Percentiles rank a stretch among this genome's conserved stretches.
phyloP scores from a whole-genome alignment of 1,140 invertebrate species.

The Neotoxoptera formosana region DNA sequence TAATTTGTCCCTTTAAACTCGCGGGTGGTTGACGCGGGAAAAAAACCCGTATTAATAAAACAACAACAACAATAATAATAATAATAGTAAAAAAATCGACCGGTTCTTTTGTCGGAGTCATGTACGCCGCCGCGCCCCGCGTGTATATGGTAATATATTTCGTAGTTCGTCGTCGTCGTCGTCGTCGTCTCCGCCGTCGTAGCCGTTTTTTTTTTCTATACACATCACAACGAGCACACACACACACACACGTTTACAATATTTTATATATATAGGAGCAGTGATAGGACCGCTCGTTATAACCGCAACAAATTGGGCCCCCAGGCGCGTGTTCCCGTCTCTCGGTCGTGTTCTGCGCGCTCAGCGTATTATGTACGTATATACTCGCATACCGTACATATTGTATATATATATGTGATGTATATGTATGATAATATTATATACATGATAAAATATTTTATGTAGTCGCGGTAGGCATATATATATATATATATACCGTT shows the following conservation, averaged over 20 bases:
- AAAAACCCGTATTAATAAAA: constrained; percentile 7
- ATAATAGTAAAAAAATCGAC: constrained; percentile 43
- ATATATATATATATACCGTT: too few relatives aligned
- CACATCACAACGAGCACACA: neutral
- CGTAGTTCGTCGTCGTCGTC: too few relatives aligned
- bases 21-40: neutral
- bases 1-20: constrained; percentile 57
- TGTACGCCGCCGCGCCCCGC: constrained; percentile 35
- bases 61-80: neutral
- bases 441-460: neutral
- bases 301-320: constrained; percentile 56
- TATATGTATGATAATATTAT: neutral
- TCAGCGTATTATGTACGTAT: too few relatives aligned
- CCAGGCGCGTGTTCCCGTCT: constrained; percentile 18
- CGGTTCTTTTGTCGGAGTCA: constrained; percentile 50
- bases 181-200: neutral
- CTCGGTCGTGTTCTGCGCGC: neutral
- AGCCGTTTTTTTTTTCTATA: neutral
- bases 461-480: too few relatives aligned
- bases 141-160: neutral
- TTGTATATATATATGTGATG: neutral
- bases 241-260: neutral
- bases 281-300: constrained; percentile 37
- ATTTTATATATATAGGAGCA: neutral
- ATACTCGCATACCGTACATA: neutral